A percentile compares a stretch with the other conserved stretches of the same genome.
These are phyloP conservation scores for Hetaerina americana DNA, from an alignment of 1,140 invertebrate genomes.

Conservation along the genomic window DNA sequence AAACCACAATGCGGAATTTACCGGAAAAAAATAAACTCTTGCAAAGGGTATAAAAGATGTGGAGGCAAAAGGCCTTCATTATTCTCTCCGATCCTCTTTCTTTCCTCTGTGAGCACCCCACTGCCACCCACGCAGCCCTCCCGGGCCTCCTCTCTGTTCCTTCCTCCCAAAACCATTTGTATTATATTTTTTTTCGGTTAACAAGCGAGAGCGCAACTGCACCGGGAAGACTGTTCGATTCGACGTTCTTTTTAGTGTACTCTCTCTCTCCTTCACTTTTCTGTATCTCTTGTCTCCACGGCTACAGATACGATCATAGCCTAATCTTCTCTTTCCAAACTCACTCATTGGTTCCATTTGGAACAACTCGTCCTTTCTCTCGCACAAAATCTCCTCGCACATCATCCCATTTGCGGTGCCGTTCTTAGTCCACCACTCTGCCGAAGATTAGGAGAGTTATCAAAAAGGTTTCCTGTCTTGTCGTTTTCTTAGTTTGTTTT, in stretches of 20 bases:
- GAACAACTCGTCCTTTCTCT: background rate
- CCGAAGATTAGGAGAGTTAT: too few species aligned
- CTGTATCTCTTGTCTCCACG: too few species aligned
- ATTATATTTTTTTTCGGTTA: too few species aligned
- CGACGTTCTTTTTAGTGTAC: background rate
- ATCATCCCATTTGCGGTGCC: background rate
- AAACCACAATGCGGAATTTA: background rate
- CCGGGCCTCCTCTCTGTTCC: background rate
- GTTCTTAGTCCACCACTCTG: too few species aligned
- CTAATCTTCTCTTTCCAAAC: too few species aligned
- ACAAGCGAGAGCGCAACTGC: too few species aligned
- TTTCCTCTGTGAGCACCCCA: too few species aligned
- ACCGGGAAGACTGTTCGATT: background rate
- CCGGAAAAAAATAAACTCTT: background rate
- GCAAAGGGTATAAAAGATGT: background rate
- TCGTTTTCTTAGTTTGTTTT: too few species aligned
- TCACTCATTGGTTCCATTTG: background rate
- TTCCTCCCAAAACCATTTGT: too few species aligned
- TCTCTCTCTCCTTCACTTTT: background rate
- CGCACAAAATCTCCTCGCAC: background rate
- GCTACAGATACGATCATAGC: too few species aligned
- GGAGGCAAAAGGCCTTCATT: background rate
- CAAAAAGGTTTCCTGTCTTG: too few species aligned
- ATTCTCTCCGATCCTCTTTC: background rate
- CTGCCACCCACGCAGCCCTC: background rate